These are phyloP conservation scores for Actinemys pallida DNA, from an alignment of 2,113 vertebrate genomes.

Conservation along the genomic window DNA sequence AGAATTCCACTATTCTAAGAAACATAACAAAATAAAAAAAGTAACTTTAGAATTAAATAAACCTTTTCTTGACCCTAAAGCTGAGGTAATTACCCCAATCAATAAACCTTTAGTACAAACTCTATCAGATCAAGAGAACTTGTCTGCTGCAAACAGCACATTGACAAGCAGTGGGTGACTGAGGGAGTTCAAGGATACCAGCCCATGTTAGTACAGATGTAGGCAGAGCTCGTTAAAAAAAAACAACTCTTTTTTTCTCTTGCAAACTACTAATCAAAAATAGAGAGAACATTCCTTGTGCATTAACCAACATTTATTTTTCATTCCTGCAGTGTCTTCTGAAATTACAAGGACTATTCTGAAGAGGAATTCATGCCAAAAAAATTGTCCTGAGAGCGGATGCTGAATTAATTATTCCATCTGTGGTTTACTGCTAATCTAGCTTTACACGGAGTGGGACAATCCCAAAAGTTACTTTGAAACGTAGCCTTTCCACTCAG, in stretches of 20 bases:
- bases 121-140: constrained; percentile 30
- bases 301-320: not conserved
- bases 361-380: not conserved
- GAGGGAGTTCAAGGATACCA: constrained; percentile 14
- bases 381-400: not conserved
- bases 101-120: constrained; percentile 56
- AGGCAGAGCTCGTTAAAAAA: constrained; percentile 22
- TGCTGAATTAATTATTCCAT: not conserved
- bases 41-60: constrained; percentile 63
- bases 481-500: not conserved
- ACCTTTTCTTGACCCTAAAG: constrained; percentile 59
- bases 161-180: not conserved
- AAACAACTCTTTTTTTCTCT: not conserved
- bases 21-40: not conserved
- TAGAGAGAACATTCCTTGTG: not conserved
- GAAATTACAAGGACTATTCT: not conserved
- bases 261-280: constrained; percentile 5
- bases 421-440: constrained; percentile 4
- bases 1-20: constrained; percentile 56
- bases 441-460: not conserved
- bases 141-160: not conserved
- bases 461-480: not conserved
- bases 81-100: constrained; percentile 56
- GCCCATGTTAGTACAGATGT: not conserved
- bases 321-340: not conserved